Evolutionary conservation across 2,888 invertebrate genomes (phyloP).

Genomic region (Drosophila differens): DNA sequence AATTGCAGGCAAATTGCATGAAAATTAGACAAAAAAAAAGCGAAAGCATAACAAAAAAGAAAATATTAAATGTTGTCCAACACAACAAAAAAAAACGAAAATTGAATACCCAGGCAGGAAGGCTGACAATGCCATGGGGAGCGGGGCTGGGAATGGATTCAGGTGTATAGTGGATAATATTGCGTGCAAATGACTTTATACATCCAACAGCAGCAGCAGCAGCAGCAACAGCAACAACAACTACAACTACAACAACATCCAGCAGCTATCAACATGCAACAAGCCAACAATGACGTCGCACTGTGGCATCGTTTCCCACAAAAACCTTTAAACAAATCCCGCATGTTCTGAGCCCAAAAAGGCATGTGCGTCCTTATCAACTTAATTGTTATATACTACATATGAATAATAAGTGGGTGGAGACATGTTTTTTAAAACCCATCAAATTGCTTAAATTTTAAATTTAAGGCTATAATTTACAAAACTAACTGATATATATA

Average conservation of each 20-base stretch:
- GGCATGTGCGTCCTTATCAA: neutral
- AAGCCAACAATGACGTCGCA: constrained; percentile 15
- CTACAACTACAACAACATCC: constrained; percentile 1
- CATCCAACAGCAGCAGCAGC: constrained; percentile 36
- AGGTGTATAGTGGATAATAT: constrained; percentile 24
- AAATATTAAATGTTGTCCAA: neutral
- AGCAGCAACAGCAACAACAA: neutral
- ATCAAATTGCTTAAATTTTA: neutral
- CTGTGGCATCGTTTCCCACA: neutral
- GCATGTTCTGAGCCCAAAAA: neutral
- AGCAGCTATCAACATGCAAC: constrained; percentile 23
- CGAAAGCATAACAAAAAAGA: constrained; percentile 5
- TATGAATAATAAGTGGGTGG: neutral
- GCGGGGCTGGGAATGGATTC: neutral
- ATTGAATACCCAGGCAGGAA: neutral
- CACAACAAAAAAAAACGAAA: neutral
- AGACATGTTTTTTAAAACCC: neutral
- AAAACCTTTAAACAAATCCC: neutral
- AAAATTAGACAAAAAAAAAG: constrained; percentile 42
- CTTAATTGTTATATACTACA: neutral
- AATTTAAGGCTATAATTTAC: too few species aligned
- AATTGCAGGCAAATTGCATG: constrained; percentile 71
- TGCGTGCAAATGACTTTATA: constrained; percentile 66
- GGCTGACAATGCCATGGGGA: neutral
- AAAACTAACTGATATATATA: neutral